These are phyloP conservation scores for Euglossa dilemma DNA, from an alignment of 1,140 invertebrate species.

Conservation along the genomic window DNA sequence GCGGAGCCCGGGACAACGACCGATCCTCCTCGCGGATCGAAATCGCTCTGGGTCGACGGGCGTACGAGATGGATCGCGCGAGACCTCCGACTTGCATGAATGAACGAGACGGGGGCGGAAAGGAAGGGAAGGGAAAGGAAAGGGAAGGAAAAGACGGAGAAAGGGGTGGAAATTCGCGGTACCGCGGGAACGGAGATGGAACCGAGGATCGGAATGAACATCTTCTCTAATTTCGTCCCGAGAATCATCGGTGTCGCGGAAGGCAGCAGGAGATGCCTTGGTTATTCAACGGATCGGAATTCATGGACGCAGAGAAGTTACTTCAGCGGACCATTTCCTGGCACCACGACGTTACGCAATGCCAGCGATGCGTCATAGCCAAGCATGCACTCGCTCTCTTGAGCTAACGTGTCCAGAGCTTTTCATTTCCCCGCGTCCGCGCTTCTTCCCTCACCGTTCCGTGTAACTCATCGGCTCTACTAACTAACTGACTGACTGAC, in stretches of 20 bases:
- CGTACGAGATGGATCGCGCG: background rate
- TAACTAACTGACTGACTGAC: background rate
- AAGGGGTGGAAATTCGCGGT: background rate
- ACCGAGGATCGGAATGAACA: background rate
- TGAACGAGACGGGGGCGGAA: too few relatives aligned
- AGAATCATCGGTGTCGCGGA: background rate
- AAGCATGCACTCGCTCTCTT: conserved; percentile 3
- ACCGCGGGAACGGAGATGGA: background rate
- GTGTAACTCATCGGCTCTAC: too few relatives aligned
- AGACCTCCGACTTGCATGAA: conserved; percentile 11
- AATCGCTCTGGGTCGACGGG: conserved; percentile 27
- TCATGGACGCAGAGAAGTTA: conserved; percentile 21
- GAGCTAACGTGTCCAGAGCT: background rate
- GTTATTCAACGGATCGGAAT: conserved; percentile 43
- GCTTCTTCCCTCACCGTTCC: too few relatives aligned
- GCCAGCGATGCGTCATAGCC: conserved; percentile 30
- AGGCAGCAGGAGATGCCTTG: conserved; percentile 5
- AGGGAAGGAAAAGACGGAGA: too few relatives aligned
- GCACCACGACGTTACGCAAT: conserved; percentile 31
- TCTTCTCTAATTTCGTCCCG: background rate
- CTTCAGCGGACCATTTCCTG: conserved; percentile 50
- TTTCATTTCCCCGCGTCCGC: background rate
- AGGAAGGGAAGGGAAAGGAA: background rate
- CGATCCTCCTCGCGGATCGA: conserved; percentile 3
- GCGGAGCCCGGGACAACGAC: conserved; percentile 25